These are phyloP conservation scores for Sceloporus tristichus DNA, from an alignment of 2,113 vertebrate genomes.

Conservation along the genomic window DNA sequence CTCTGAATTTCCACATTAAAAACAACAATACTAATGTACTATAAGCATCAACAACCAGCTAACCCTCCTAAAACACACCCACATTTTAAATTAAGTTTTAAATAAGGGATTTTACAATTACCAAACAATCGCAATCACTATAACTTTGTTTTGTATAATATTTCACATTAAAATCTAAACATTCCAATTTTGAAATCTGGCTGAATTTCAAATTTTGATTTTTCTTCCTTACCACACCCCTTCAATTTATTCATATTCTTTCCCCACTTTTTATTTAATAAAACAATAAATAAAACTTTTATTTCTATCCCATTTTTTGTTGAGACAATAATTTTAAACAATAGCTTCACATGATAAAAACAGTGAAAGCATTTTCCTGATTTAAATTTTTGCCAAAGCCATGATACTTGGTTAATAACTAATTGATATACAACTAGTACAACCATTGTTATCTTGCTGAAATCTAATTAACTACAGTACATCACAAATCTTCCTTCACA, in stretches of 20 bases:
- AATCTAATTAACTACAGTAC: not conserved
- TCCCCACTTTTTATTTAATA: not conserved
- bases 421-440: not conserved
- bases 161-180: not conserved
- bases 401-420: not conserved
- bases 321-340: not conserved
- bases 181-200: not conserved
- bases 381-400: not conserved
- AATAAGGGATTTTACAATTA: not conserved
- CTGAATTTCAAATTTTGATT: not conserved
- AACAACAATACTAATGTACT: not conserved
- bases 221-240: not conserved
- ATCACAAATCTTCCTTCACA: not conserved
- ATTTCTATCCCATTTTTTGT: too few species aligned
- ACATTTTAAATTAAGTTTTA: not conserved
- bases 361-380: too few species aligned
- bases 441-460: slow-evolving; percentile 4
- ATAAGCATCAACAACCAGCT: not conserved
- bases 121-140: not conserved
- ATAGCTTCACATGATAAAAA: not conserved
- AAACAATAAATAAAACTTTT: too few species aligned
- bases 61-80: not conserved
- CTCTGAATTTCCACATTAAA: not conserved
- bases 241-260: not conserved
- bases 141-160: not conserved